Evolutionary conservation across 2,888 invertebrate genomes (phyloP), one percentile per base, ranked within the genome.

Genomic region (Campopleginae sp.): DNA sequence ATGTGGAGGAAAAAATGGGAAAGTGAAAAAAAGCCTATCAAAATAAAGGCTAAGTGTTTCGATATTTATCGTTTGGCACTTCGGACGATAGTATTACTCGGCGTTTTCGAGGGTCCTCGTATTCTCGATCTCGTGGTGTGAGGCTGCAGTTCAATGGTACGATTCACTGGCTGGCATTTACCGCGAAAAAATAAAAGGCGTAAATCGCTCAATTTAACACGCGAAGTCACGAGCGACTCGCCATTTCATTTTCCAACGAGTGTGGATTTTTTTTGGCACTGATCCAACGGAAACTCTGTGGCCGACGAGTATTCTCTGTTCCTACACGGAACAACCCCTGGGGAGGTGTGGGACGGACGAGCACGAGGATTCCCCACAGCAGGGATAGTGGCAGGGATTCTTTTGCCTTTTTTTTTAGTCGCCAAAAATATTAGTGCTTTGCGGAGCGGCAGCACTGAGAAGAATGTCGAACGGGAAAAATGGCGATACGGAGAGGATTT

Each of bases 51-150:
- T 90, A 91, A 92, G 93, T 92, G 92, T 92, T 92, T 91, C 90
- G 91, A 92, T 92, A 92, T 93, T 93, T 93, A 93, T 93, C 90
- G 92, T 89, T 88, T 89, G 88, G 88, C 89, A 90, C 89, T 90
- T 89, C 82, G 82, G 85, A 71, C 85, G 85, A 84, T 83, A 85
- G 88, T 88, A 88, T 85, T 85, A 72, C 75, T 51, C 70, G 82
- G 87, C 87, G 88, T 87, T 86, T 86, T 80, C 68, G 82, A 85
- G 82, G 80, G 82, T 68, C 66, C 71, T 72, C 63, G 42, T 70
- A 33, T 61, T 54, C 71, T 46, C 79, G 42, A 23, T 38, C 63
- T 75, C 63, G 44, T 46, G 68, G 48, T 84, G 86, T 54, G 72
- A 79, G 85, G 84, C 86, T 82, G 83, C 79, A 82, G 72, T 80